Base-by-base conservation (phyloP, 2,113 vertebrate species). In the Peromyscus californicus region DNA sequence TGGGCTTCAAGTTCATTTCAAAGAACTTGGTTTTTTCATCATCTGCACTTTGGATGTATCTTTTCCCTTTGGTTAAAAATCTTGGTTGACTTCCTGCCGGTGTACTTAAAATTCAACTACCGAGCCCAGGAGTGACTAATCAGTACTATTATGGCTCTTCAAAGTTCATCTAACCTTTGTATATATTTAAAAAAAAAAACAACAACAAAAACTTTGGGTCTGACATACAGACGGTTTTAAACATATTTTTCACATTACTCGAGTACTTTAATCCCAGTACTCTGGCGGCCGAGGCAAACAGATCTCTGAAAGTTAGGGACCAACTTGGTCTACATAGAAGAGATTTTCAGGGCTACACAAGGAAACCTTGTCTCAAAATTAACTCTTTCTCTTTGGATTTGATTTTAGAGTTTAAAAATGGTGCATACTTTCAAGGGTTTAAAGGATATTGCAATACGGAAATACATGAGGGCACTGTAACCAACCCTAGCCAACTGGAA, bases 401-500 rank as follows among this genome's bases (percentile, higher is more conserved):
- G 70, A 48, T 88, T 95, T 88, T 95, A 90, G 39, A 89, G 33
- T 94, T 91, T 94, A 67, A 95, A 97, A 97, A 93, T 83, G 69
- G 6, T 59, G 76, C 2, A 39, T 69, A 16, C 51, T 95, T 95
- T 93, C 59, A 91, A 96, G 76, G 65, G 19, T 29, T 92, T 90
- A 69, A 83, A 91, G 83, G 78, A 63, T 76, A 87, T 79, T 93
- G 33, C 61, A 91, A 72, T 63, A 39, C 70, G 89, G 76, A 93
- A 72, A 92, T 45, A 90, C 86, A 39, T 0, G 21, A 96, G 88
- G 76, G 42, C 61, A 74, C 67, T 94, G 0, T 91, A 91, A 63
- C 45, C 70, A 96, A 78, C 51, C 26, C 13, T 65, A 84, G 75
- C 45, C 48, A 90, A 75, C 88, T 84, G 61, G 90, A 57, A 92